phyloP scores from a whole-genome alignment of 2,888 invertebrate genomes.

The Neria commutata region DNA sequence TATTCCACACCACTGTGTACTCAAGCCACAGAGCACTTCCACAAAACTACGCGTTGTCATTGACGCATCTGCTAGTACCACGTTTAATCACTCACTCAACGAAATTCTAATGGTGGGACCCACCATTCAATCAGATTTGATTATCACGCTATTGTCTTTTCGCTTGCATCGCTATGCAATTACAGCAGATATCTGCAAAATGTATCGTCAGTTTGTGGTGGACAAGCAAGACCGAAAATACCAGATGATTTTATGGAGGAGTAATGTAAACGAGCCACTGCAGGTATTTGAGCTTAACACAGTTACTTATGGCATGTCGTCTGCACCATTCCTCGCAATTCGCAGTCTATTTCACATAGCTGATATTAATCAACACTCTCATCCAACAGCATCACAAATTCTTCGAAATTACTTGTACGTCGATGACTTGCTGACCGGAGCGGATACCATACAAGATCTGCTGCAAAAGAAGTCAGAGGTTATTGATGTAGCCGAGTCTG shows the following conservation, averaged over 20 bases:
- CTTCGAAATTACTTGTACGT: slow-evolving; percentile 8
- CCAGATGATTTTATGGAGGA: slow-evolving; percentile 4
- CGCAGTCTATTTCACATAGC: slow-evolving; percentile 6
- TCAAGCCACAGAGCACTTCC: slow-evolving; percentile 17
- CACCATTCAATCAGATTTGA: slow-evolving; percentile 23
- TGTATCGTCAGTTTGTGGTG: slow-evolving; percentile 7
- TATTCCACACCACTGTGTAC: slow-evolving; percentile 22
- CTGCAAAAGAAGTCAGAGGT: not conserved
- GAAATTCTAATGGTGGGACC: slow-evolving; percentile 28
- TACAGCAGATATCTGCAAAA: slow-evolving; percentile 14
- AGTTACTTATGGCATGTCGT: not conserved
- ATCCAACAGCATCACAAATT: not conserved
- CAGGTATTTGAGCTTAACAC: not conserved
- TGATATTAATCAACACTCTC: not conserved
- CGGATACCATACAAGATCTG: not conserved
- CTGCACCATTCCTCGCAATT: slow-evolving; percentile 9
- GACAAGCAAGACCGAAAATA: slow-evolving; percentile 11
- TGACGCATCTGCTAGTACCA: slow-evolving; percentile 19
- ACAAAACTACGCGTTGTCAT: slow-evolving; percentile 22
- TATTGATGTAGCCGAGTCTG: not conserved
- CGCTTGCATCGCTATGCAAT: slow-evolving; percentile 20
- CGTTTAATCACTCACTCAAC: slow-evolving; percentile 24
- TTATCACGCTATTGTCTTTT: slow-evolving; percentile 15
- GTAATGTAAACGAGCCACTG: not conserved
- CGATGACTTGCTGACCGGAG: slow-evolving; percentile 12